Base-by-base conservation (phyloP, 2,797 vertebrate species). In the Sebastiscus tertius region DNA sequence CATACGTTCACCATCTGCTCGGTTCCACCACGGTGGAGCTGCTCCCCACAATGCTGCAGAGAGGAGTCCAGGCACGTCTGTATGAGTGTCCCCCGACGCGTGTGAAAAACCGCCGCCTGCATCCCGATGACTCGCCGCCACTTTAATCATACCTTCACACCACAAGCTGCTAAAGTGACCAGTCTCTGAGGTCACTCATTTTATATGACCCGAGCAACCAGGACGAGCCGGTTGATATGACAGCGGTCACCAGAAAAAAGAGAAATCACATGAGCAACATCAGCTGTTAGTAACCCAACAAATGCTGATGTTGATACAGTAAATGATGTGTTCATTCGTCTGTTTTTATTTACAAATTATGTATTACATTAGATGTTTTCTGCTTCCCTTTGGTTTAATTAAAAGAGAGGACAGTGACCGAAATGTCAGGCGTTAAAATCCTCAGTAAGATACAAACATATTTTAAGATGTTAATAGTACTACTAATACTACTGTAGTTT, bases 1-100 rank as follows among this genome's bases (percentile, higher is more conserved):
- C 93, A 88, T 93, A 93, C 93, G 87, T 94, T 92, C 85, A 64
- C 94, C 94, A 94, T 95, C 95, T 95, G 94, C 88, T 94, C 84
- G n/a, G 85, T 92, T 93, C 88, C 85, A 75, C 74, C 84, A 42
- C 26, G 68, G 64, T 85, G 91, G 86, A 89, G 88, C 74, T 66
- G 84, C 84, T 83, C 62, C 80, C 75, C 84, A 72, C 87, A 70
- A 64, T 82, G 85, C 85, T 81, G 85, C 83, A 52, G 87, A 83
- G 88, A 77, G 82, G 77, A 90, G 87, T 79, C 24, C 3, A 87
- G 79, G 87, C 91, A 79, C 85, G 83, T 89, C 77, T 69, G 62
- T n/a, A 33, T 69, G 18, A 65, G 75, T 46, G 83, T 90, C 90
- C 87, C 91, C 22, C 12, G 80, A 75, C 39, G 68, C 58, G 49